Conservation (phyloP, 2,888 invertebrate species). For the Hymenopus coronatus region DNA sequence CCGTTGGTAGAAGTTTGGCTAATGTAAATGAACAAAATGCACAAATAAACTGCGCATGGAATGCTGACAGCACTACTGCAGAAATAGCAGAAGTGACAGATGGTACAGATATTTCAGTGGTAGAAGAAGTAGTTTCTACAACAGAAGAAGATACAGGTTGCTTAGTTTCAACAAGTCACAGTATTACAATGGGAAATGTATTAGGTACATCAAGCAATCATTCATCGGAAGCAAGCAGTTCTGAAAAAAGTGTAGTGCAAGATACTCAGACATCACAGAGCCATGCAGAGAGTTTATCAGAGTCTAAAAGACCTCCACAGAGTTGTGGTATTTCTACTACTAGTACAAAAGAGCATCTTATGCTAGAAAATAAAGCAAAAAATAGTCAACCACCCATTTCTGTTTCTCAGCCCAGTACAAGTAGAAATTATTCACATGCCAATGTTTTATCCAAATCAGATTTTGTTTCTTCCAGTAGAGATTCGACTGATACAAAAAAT, state of each 20-base stretch:
- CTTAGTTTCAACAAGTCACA: background rate
- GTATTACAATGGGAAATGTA: background rate
- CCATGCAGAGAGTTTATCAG: background rate
- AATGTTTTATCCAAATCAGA: background rate
- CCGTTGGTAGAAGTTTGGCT: background rate
- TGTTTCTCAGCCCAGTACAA: background rate
- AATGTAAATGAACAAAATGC: background rate
- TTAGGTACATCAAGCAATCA: background rate
- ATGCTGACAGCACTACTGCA: conserved; percentile 5
- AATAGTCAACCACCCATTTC: background rate
- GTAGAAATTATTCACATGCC: background rate
- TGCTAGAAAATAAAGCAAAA: background rate
- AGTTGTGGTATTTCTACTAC: conserved; percentile 11
- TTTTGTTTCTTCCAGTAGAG: background rate
- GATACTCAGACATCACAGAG: background rate
- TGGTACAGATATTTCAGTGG: background rate
- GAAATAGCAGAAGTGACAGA: background rate
- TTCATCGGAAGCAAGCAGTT: background rate
- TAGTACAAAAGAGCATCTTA: background rate
- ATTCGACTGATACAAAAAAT: background rate
- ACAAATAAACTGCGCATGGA: background rate
- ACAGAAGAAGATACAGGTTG: background rate
- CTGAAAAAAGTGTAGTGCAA: background rate
- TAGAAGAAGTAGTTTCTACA: conserved; percentile 1
- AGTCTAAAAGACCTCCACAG: background rate